Conservation (phyloP, 2,888 invertebrate species). For the Harpalus rubripes region DNA sequence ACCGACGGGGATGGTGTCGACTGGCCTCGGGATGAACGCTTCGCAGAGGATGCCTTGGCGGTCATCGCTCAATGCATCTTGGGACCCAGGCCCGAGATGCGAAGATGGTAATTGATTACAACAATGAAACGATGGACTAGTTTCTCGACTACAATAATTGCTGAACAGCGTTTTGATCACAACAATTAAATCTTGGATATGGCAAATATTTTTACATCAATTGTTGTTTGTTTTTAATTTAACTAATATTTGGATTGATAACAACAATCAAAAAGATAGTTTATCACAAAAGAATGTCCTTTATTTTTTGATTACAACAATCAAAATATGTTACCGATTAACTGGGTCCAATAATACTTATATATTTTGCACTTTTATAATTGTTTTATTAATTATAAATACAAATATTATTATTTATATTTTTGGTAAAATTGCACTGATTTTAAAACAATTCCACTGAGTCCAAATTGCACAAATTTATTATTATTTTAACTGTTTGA, state of each 20-base stretch:
- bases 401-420: not conserved
- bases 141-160: not conserved
- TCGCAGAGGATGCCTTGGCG: conserved; percentile 55
- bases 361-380: not conserved
- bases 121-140: not conserved
- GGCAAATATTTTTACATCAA: not conserved
- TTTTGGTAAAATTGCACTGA: not conserved
- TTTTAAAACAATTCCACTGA: not conserved
- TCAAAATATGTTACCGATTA: not conserved
- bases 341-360: too few species aligned
- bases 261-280: not conserved
- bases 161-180: not conserved
- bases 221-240: not conserved
- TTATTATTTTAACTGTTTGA: not conserved
- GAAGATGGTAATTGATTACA: not conserved
- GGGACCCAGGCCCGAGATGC: conserved; percentile 20
- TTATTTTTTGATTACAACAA: not conserved
- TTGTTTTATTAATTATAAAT: not conserved
- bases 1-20: conserved; percentile 48
- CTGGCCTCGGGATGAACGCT: conserved; percentile 56
- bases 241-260: not conserved
- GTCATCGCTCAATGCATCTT: conserved; percentile 67
- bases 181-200: not conserved
- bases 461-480: not conserved
- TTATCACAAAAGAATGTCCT: not conserved